phyloP scores from a whole-genome alignment of 2,888 invertebrate species.

The Dioctria linearis region DNA sequence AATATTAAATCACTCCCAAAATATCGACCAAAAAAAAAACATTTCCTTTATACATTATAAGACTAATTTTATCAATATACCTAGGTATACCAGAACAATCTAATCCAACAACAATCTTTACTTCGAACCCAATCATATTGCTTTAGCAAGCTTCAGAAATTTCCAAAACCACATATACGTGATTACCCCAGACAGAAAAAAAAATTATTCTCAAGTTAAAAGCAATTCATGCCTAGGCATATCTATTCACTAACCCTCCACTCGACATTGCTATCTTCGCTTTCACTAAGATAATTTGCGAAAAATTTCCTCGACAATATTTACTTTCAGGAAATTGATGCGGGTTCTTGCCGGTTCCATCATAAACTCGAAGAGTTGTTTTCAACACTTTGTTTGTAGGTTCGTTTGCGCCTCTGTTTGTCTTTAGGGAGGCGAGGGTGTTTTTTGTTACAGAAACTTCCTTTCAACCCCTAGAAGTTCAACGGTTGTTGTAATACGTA shows the following conservation, averaged over 20 bases:
- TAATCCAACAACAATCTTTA: too few relatives aligned
- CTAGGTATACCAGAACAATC: too few relatives aligned
- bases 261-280: slow-evolving; percentile 4
- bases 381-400: slow-evolving; percentile 47
- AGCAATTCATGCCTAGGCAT: neutral
- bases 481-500: neutral
- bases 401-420: slow-evolving; percentile 37
- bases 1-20: too few relatives aligned
- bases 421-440: slow-evolving; percentile 1
- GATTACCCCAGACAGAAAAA: neutral
- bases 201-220: neutral
- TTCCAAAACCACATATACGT: neutral
- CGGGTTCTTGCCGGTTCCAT: slow-evolving; percentile 37
- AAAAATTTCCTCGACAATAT: slow-evolving; percentile 50
- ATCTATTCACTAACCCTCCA: slow-evolving; percentile 1
- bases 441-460: neutral
- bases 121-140: too few relatives aligned
- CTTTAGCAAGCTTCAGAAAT: too few relatives aligned
- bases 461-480: neutral
- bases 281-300: slow-evolving; percentile 49
- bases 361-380: slow-evolving; percentile 44
- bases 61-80: too few relatives aligned
- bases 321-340: slow-evolving; percentile 51
- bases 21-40: too few relatives aligned
- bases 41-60: too few relatives aligned